Base-by-base conservation (phyloP, 2,113 vertebrate species). In the Stictonetta naevosa region DNA sequence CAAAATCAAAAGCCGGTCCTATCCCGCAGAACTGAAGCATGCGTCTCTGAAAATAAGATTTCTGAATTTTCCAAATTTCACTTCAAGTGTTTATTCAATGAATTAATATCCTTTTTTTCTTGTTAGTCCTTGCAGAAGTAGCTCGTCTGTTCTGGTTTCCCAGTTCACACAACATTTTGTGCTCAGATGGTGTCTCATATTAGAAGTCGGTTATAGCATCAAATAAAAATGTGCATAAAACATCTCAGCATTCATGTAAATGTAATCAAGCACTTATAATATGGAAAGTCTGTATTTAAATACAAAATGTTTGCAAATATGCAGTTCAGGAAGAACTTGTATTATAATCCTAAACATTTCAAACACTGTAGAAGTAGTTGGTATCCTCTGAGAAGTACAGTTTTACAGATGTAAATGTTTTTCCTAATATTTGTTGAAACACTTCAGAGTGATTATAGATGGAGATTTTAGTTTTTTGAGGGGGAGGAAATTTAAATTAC, bases 151-250 rank as follows among this genome's bases (percentile, higher is more conserved):
- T 64, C 89, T 79, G 48, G 59, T 80, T 90, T 90, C 46, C 29
- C 26, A 42, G 20, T 83, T 93, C 89, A 67, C 46, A 40, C 33
- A 48, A 13, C 21, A 11, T 92, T 93, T 94, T 88, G 73, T 90
- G 59, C 72, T 96, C 25, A 74, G 40, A 75, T 81, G 28, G 29
- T 86, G 68, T 56, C 13, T 87, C 10, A 4, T 69, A 40, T 66
- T 91, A 93, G 58, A 66, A 85, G 91, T 58, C 22, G 26, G n/a
- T 90, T 76, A 58, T 66, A 69, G 67, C 58, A 20, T 82, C 62
- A 69, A 87, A 94, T 80, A 82, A 86, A 93, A 87, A n/a, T 3
- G 11, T 14, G 22, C 83, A 82, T 84, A 83, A 91, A 96, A 72
- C 56, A 95, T 83, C 33, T 86, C 62, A 42, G 40, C 50, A n/a